phyloP scores from a whole-genome alignment of 2,113 vertebrate species.

The Chroicocephalus ridibundus region DNA sequence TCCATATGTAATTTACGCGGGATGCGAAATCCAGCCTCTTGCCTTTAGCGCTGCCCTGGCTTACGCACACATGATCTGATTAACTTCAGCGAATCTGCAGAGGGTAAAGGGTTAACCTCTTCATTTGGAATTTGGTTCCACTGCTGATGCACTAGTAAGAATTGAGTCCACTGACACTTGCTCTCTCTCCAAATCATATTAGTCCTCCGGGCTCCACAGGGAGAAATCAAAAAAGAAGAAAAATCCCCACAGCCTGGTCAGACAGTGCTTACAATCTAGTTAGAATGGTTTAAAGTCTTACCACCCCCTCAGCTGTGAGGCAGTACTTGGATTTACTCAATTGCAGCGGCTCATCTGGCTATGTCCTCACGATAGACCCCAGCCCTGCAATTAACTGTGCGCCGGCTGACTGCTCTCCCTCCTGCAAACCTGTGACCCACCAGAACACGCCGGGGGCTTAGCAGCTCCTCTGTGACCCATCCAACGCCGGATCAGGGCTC shows the following conservation, averaged over 20 bases:
- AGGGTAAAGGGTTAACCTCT: slow-evolving; percentile 39
- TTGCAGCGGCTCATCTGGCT: not conserved
- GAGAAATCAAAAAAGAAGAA: not conserved
- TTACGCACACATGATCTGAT: not conserved
- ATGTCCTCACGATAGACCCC: not conserved
- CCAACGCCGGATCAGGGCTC: not conserved
- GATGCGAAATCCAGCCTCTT: not conserved
- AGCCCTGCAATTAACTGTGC: slow-evolving; percentile 11
- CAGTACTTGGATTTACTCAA: not conserved
- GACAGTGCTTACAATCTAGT: not conserved
- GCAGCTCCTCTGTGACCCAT: not conserved
- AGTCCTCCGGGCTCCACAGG: not conserved
- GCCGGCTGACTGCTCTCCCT: not conserved
- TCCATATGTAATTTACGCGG: not conserved
- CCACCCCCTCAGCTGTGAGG: not conserved
- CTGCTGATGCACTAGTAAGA: not conserved
- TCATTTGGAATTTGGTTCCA: not conserved
- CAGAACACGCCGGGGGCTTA: not conserved
- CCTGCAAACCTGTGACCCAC: not conserved
- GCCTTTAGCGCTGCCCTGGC: not conserved
- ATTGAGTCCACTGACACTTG: slow-evolving; percentile 24
- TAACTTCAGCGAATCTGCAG: not conserved
- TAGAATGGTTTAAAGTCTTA: not conserved
- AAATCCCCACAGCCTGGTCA: not conserved
- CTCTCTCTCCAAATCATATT: slow-evolving; percentile 42